These are phyloP conservation scores for Misgurnus anguillicaudatus DNA, from an alignment of 2,113 vertebrate species.

Conservation along the genomic window DNA sequence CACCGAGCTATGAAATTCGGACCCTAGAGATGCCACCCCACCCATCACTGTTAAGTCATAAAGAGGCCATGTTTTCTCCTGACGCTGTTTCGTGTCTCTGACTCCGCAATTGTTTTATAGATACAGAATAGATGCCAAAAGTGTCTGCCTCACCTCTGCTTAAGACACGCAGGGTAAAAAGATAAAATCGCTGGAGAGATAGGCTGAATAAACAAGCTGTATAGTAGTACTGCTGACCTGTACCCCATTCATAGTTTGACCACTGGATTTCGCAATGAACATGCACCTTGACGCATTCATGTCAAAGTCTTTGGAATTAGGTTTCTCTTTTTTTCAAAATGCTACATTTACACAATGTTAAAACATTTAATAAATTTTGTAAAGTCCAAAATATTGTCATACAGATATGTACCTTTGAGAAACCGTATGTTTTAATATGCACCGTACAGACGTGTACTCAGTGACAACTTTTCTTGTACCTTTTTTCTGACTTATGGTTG, in stretches of 20 bases:
- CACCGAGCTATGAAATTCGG: conserved; percentile 27
- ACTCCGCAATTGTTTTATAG: conserved; percentile 77
- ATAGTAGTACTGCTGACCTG: conserved; percentile 11
- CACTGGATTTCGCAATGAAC: conserved; percentile 6
- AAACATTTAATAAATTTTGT: background rate
- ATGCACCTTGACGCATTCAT: background rate
- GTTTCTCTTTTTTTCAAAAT: background rate
- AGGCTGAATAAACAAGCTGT: conserved; percentile 28
- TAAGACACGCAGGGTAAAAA: background rate
- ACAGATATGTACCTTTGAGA: too few species aligned
- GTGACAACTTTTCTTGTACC: too few species aligned
- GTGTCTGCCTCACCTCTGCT: conserved; percentile 69
- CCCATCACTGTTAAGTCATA: conserved; percentile 70
- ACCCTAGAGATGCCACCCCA: conserved; percentile 50
- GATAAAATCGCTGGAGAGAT: background rate
- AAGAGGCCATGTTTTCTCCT: conserved; percentile 56
- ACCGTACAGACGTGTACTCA: too few species aligned
- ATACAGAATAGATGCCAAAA: conserved; percentile 77
- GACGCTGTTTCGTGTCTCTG: conserved; percentile 52
- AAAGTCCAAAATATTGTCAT: too few species aligned
- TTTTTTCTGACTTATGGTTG: background rate
- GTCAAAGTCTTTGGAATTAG: background rate
- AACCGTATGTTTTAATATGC: too few species aligned
- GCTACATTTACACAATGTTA: too few species aligned
- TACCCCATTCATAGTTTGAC: conserved; percentile 2